These are phyloP conservation scores for Mormyrus lacerda DNA, from an alignment of 2,113 vertebrate genomes.

Conservation along the genomic window DNA sequence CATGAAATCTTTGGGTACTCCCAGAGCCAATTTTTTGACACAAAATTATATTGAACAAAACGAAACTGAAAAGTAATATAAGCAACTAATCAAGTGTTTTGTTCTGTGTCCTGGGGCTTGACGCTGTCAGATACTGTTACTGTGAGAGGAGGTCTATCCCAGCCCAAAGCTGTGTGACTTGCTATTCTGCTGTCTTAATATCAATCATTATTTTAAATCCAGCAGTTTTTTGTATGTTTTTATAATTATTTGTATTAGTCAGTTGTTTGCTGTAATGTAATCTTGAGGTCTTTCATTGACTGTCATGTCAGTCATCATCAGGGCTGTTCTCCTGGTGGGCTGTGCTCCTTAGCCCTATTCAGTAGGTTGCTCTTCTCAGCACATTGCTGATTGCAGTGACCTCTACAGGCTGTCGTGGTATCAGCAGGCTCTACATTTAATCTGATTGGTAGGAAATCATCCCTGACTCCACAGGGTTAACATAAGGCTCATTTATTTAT, in stretches of 20 bases:
- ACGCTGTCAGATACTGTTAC: not conserved
- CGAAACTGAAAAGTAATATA: not conserved
- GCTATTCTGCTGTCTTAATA: not conserved
- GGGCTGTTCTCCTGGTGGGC: not conserved
- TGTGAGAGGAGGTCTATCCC: not conserved
- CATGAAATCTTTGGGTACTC: not conserved
- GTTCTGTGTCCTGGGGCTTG: not conserved
- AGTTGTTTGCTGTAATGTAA: not conserved
- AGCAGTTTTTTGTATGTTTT: not conserved
- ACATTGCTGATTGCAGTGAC: not conserved
- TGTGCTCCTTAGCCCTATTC: not conserved
- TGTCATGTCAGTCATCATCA: not conserved
- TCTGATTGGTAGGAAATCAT: not conserved
- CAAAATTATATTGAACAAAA: not conserved
- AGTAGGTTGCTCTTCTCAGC: not conserved
- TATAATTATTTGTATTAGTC: not conserved
- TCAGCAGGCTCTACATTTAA: not conserved
- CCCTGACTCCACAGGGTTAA: not conserved
- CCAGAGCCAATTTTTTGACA: not conserved
- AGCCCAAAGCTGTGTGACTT: not conserved
- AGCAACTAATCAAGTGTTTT: not conserved
- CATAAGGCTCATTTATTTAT: not conserved
- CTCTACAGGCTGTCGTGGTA: not conserved
- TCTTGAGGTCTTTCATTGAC: not conserved
- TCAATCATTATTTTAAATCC: not conserved